Base-by-base conservation (phyloP, 2,888 invertebrate species). In the Sphecodes monilicornis region DNA sequence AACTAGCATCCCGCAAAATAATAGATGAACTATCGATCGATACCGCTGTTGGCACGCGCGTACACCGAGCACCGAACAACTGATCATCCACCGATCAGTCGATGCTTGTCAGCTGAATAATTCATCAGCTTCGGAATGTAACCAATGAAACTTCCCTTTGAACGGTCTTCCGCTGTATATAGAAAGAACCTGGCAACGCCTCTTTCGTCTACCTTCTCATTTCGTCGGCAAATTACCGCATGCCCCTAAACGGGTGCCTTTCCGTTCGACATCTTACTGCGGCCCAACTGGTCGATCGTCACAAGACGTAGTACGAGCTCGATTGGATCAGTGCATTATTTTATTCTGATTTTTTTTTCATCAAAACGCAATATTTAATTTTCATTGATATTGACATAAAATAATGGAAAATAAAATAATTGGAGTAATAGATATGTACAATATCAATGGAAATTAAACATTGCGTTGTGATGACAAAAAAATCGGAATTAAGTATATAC, bases 31-130 rank as follows among this genome's bases (percentile, higher is more conserved):
- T 36, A 66, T 66, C 36, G 66, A 66, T 66, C 66, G 66, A 36
- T 39, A 5, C 10, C 66, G 66, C 11, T 66, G 36, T 36, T 66
- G 66, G 66, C 36, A 66, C 66, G 66, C 10, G 66, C 64, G 32
- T 32, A 22, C 64, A 32, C 22, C 54, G 57, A 11, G 50, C 46
- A 32, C 46, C 72, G 54, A 73, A 57, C 73, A 57, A 39, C 73
- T 46, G 72, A 72, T 72, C 72, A 46, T 72, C 50, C 26, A 36
- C 39, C 43, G n/a, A 57, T 57, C 32, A 73, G 54, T 57, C 54
- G 50, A 36, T 57, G 36, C 73, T 32, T 57, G 50, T 73, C 54
- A n/a, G 6, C 16, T 73, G 57, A 57, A 57, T 57, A 57, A 57
- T 57, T 57, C 50, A 57, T 73, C 73, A 36, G 39, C 54, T 10